Base-by-base conservation (phyloP, 2,113 vertebrate species). In the Datnioides undecimradiatus region DNA sequence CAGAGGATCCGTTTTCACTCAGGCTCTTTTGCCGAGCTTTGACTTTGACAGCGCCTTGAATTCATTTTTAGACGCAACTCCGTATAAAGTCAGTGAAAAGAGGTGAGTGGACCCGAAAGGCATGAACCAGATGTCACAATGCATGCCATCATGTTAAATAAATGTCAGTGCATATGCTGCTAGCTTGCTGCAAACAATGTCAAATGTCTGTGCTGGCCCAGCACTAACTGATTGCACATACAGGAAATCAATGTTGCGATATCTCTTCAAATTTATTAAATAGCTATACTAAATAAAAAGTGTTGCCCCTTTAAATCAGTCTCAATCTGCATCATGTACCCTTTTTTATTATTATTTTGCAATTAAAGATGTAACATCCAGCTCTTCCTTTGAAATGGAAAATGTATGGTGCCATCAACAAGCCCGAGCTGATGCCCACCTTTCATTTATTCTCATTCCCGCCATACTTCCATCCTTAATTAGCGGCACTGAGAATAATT, bases 401-500 rank as follows among this genome's bases (percentile, higher is more conserved):
- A 85, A 77, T 67, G 8, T 21, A 49, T 9, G 11, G 45, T 23
- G 48, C 48, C 55, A 73, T 73, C 76, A 87, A 76, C 67, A 60
- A 60, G 40, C 74, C 23, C 67, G 57, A 60, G 40, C 74, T 27
- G 67, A 76, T 60, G 43, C 48, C 78, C 78, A 87, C 81, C 79
- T 84, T 84, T 78, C 62, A 85, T 89, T 86, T 60, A 68, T 80
- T 79, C 72, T 82, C 74, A 79, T 81, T 86, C 80, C 25, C 34
- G 16, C 34, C 43, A 21, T 79, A 67, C 63, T 78, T 73, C 85
- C 76, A 51, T 57, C 57, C 23, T 82, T 86, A 91, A 91, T 92
- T 90, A 88, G 84, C 76, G 2, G 36, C 43, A 11, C 51, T 80
- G 86, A 86, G 89, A 82, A 83, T 86, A 91, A 92, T 91, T 86